Evolutionary conservation across 2,113 vertebrate genomes (phyloP).

Genomic region (Emydocephalus ijimae): DNA sequence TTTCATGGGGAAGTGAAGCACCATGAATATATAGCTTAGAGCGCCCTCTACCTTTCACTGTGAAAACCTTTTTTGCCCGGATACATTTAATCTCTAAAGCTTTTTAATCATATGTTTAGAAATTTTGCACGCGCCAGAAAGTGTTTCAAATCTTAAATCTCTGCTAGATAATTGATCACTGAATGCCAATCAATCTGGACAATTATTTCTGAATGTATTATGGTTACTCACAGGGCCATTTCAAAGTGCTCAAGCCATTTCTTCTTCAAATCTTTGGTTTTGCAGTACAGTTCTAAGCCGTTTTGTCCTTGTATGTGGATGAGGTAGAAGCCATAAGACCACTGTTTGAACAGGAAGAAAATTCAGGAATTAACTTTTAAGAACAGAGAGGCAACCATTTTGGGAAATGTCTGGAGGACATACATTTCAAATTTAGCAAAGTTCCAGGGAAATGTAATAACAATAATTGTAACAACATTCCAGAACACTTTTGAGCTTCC

Average conservation of each 20-base stretch:
- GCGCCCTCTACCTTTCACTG: slow-evolving; percentile 68
- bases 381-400: background rate
- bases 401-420: background rate
- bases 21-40: slow-evolving; percentile 48
- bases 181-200: background rate
- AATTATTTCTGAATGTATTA: background rate
- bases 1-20: background rate
- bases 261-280: slow-evolving; percentile 98
- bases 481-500: background rate
- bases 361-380: slow-evolving; percentile 15
- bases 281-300: slow-evolving; percentile 96
- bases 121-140: background rate
- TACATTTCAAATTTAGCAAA: background rate
- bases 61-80: slow-evolving; percentile 32
- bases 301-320: slow-evolving; percentile 94
- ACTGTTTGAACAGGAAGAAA: slow-evolving; percentile 71
- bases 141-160: background rate
- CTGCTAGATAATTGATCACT: background rate
- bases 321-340: slow-evolving; percentile 98
- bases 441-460: background rate
- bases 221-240: slow-evolving; percentile 96
- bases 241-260: slow-evolving; percentile 98
- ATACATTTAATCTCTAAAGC: background rate
- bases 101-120: background rate
- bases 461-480: background rate